These are phyloP conservation scores for Plebejus argus DNA, from an alignment of 2,888 invertebrate species.

Conservation along the genomic window DNA sequence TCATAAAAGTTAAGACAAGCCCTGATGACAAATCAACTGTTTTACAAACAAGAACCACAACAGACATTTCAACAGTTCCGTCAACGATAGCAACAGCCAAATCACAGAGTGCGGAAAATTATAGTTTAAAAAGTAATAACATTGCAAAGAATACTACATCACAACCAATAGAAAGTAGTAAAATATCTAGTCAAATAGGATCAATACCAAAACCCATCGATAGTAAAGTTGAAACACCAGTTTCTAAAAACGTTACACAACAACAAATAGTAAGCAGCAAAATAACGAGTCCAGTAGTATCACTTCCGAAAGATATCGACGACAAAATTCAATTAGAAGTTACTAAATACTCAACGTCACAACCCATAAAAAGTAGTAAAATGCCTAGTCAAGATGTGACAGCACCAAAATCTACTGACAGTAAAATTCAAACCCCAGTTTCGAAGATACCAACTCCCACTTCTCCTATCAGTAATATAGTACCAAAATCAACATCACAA, in stretches of 20 bases:
- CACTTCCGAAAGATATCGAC: neutral
- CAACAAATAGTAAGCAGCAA: neutral
- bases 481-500: neutral
- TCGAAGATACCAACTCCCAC: constrained; percentile 9
- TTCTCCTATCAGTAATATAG: neutral
- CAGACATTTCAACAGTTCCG: neutral
- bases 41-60: constrained; percentile 35
- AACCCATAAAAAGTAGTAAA: neutral
- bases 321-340: neutral
- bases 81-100: neutral
- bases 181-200: neutral
- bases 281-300: neutral
- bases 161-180: neutral
- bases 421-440: constrained; percentile 8
- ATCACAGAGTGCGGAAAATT: neutral
- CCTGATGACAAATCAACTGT: constrained; percentile 8
- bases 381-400: neutral
- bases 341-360: neutral
- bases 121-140: neutral
- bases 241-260: neutral
- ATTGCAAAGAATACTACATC: neutral
- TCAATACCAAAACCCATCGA: neutral
- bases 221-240: constrained; percentile 1
- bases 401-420: neutral
- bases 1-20: neutral